These are phyloP conservation scores for Macrophya alboannulata DNA, from an alignment of 2,888 invertebrate species.

Conservation along the genomic window DNA sequence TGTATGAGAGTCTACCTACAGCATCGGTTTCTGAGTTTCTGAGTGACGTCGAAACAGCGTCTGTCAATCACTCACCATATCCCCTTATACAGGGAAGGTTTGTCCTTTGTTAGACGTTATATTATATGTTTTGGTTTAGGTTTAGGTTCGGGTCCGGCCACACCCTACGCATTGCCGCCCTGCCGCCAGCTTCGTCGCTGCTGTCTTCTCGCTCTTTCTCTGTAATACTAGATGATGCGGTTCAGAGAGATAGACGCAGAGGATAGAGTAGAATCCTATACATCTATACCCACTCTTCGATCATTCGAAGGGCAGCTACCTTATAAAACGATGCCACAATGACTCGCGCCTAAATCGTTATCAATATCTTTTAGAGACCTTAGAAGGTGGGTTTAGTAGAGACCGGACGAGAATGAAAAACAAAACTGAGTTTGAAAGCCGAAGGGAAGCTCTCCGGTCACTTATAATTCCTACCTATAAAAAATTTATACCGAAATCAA, in stretches of 20 bases:
- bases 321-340: background rate
- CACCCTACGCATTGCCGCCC: conserved; percentile 40
- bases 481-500: no score
- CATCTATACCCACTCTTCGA: background rate
- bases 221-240: conserved; percentile 56
- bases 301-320: background rate
- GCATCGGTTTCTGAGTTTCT: conserved; percentile 44
- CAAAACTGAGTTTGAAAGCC: background rate
- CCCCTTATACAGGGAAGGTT: conserved; percentile 29
- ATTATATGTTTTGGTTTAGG: conserved; percentile 54
- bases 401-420: background rate
- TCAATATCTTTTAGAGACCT: background rate
- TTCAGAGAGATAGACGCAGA: conserved; percentile 60
- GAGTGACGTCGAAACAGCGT: conserved; percentile 49
- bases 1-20: background rate
- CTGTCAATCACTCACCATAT: conserved; percentile 51
- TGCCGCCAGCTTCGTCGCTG: background rate
- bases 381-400: background rate
- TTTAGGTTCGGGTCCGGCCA: conserved; percentile 12
- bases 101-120: conserved; percentile 46
- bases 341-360: conserved; percentile 36
- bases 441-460: no score
- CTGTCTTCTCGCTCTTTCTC: background rate
- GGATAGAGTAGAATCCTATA: conserved; percentile 47
- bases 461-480: no score